These are phyloP conservation scores for Oenanthe melanoleuca DNA, from an alignment of 2,113 vertebrate genomes.

Conservation along the genomic window DNA sequence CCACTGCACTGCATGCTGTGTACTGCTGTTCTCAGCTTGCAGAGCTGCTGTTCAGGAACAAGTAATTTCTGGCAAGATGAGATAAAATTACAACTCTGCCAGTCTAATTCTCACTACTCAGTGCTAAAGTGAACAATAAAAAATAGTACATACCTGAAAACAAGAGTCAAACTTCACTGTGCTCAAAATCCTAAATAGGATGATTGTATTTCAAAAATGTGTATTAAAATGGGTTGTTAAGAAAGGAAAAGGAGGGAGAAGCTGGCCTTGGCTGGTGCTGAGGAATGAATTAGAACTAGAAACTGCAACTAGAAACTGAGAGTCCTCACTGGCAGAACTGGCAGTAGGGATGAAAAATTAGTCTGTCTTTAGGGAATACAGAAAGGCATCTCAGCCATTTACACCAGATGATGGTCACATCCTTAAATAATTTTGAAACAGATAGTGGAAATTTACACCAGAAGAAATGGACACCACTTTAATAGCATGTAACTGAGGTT, in stretches of 20 bases:
- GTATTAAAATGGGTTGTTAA: background rate
- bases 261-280: background rate
- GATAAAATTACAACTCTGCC: background rate
- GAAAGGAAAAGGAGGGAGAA: background rate
- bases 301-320: background rate
- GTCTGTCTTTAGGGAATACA: background rate
- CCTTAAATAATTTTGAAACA: background rate
- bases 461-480: background rate
- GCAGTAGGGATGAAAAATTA: background rate
- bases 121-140: background rate
- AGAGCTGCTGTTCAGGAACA: background rate
- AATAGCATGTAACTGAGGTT: background rate
- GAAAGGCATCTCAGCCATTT: background rate
- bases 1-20: background rate
- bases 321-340: rapidly evolving
- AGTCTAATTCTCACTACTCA: background rate
- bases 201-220: background rate
- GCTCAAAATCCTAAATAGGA: background rate
- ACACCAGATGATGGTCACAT: background rate
- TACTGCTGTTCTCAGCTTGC: background rate
- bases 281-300: background rate
- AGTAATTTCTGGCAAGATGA: background rate
- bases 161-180: background rate
- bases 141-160: background rate
- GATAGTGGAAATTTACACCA: background rate